Evolutionary conservation across 2,888 invertebrate species (phyloP), one percentile per base, ranked within the genome.

Genomic region (Lordiphosa andalusiaca): DNA sequence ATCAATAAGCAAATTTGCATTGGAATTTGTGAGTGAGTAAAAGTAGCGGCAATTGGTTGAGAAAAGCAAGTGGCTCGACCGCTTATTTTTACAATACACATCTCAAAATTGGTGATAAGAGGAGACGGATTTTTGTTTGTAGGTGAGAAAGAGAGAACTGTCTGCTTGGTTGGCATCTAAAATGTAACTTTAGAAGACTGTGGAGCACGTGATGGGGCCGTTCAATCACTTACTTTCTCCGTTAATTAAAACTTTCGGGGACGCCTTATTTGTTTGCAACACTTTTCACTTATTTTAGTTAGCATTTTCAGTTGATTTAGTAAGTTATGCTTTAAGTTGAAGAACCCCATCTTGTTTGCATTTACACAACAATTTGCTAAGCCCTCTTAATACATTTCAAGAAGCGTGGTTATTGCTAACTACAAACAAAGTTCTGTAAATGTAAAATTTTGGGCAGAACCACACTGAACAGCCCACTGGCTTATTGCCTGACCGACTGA

Each of bases 401-500:
- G 30, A 9, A 9, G 30, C 30, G 30, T 30, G 23, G 9, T 12
- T 37, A 46, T 25, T 39, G 38, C 51, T 52, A 46, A 52, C 25
- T 25, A 25, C 39, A 36, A 36, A 40, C 44, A 33, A 30, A 30
- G 30, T 30, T 30, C 30, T 16, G 16, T 25, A 38, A 16, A 57
- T 36, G 37, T 37, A 30, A 30, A 30, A 30, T 30, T 30, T 42
- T 25, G 35, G 41, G 13, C 55, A 40, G 51, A 39, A 33, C 52
- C 51, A 42, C 46, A 54, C 56, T 47, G 50, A 59, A 57, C 40
- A 38, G 60, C 50, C 53, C 71, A 47, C 62, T 56, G 59, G 68
- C 69, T 51, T 63, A 76, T 66, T 66, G 73, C 51, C 63, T 57
- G 67, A 51, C 58, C 77, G 84, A 76, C 84, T 81, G 76, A 57